Percentiles rank a stretch among this genome's conserved stretches.
Conservation (phyloP, 2,113 vertebrate genomes). For the Setophaga coronata region DNA sequence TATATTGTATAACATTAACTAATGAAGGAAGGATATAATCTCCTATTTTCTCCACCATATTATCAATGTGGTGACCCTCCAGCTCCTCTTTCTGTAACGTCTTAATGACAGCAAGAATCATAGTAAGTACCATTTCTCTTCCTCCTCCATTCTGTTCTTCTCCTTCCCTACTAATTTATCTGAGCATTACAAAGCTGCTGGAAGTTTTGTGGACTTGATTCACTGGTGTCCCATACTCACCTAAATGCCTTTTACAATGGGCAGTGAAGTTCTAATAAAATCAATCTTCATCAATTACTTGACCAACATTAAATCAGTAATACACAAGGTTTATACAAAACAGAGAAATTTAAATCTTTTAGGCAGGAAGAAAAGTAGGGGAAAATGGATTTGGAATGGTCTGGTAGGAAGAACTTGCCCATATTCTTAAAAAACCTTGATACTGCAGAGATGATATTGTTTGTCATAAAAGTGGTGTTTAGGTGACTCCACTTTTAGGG, state of each 20-base stretch:
- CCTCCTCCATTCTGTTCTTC: not conserved
- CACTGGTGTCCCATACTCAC: not conserved
- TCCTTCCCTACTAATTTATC: not conserved
- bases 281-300: not conserved
- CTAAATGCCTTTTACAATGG: not conserved
- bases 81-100: not conserved
- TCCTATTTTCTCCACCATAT: not conserved
- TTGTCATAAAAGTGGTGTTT: not conserved
- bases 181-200: not conserved
- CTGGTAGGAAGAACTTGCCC: not conserved
- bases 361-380: not conserved
- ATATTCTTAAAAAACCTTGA: accelerated
- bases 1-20: not conserved
- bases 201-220: not conserved
- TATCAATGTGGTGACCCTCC: not conserved
- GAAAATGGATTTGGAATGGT: not conserved
- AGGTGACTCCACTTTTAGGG: not conserved
- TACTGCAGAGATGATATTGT: accelerated
- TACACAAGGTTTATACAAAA: not conserved
- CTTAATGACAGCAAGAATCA: not conserved
- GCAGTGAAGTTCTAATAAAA: not conserved
- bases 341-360: not conserved
- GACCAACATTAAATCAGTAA: not conserved
- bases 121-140: not conserved
- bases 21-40: not conserved